Evolutionary conservation across 2,888 invertebrate genomes (phyloP).

Genomic region (Aspidapion aeneum): DNA sequence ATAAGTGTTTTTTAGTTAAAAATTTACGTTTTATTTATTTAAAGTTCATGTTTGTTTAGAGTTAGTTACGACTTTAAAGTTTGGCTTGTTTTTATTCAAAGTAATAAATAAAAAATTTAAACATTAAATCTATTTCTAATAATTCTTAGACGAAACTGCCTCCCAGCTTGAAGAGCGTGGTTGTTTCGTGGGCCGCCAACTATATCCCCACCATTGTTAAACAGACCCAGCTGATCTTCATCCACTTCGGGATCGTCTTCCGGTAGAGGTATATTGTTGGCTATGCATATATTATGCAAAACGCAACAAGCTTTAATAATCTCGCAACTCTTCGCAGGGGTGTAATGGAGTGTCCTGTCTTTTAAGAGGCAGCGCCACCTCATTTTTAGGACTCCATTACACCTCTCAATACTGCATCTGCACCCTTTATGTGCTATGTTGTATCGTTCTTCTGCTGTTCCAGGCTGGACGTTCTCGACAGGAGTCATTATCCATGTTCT

Average conservation of each 20-base stretch:
- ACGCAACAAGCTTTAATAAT: conserved; percentile 18
- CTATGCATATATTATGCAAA: conserved; percentile 21
- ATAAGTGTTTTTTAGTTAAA: too few relatives aligned
- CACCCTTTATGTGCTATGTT: conserved; percentile 9
- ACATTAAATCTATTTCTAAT: not conserved
- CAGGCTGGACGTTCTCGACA: conserved; percentile 9
- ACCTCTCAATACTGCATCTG: conserved; percentile 20
- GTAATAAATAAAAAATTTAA: too few relatives aligned
- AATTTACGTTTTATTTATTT: too few relatives aligned
- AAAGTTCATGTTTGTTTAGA: too few relatives aligned
- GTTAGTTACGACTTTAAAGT: too few relatives aligned
- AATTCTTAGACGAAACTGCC: not conserved
- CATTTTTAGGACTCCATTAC: conserved; percentile 19
- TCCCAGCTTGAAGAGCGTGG: not conserved
- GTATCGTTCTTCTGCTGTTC: conserved; percentile 16
- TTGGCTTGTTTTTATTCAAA: too few relatives aligned
- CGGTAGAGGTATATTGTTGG: conserved; percentile 8
- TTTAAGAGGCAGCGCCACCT: conserved; percentile 19
- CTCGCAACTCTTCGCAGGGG: conserved; percentile 13
- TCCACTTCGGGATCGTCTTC: conserved; percentile 2
- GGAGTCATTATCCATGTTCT: conserved; percentile 23
- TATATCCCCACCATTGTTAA: too few relatives aligned
- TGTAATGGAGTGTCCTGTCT: conserved; percentile 13
- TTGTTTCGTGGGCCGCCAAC: not conserved
- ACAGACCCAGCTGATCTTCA: not conserved